These are phyloP conservation scores for Callipepla squamata DNA, from an alignment of 2,113 vertebrate genomes.

Conservation along the genomic window DNA sequence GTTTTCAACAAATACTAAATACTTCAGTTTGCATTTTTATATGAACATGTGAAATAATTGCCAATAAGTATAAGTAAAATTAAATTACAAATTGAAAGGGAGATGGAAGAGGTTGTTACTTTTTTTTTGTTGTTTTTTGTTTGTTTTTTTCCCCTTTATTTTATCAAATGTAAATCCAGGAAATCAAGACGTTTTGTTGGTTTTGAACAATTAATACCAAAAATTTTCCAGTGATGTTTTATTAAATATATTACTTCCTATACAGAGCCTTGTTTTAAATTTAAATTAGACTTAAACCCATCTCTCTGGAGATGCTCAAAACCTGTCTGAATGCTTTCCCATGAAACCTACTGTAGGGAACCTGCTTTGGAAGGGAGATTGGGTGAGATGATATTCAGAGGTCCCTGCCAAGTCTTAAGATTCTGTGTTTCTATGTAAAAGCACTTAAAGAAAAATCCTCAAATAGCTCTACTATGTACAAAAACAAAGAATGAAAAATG, in stretches of 20 bases:
- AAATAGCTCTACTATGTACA: background rate
- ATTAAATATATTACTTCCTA: background rate
- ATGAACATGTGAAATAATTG: background rate
- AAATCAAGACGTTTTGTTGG: background rate
- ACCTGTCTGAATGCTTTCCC: too few relatives aligned
- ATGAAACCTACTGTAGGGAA: too few relatives aligned
- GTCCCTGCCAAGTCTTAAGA: too few relatives aligned
- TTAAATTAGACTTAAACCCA: background rate
- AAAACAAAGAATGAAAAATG: background rate
- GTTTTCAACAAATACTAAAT: background rate
- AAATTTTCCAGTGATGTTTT: background rate
- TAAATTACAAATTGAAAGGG: background rate
- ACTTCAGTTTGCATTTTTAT: background rate
- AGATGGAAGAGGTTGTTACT: too few relatives aligned
- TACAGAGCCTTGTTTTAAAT: background rate
- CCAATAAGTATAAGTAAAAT: background rate
- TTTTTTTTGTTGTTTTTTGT: background rate
- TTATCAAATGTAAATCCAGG: rapidly evolving
- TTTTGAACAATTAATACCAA: rapidly evolving
- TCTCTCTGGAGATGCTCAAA: too few relatives aligned
- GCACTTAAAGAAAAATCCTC: background rate
- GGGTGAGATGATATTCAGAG: too few relatives aligned
- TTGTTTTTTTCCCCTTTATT: background rate
- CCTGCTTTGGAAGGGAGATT: too few relatives aligned
- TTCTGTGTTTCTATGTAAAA: background rate